These are phyloP conservation scores for Drepanosiphum platanoidis DNA, from an alignment of 2,888 invertebrate species.

Conservation along the genomic window DNA sequence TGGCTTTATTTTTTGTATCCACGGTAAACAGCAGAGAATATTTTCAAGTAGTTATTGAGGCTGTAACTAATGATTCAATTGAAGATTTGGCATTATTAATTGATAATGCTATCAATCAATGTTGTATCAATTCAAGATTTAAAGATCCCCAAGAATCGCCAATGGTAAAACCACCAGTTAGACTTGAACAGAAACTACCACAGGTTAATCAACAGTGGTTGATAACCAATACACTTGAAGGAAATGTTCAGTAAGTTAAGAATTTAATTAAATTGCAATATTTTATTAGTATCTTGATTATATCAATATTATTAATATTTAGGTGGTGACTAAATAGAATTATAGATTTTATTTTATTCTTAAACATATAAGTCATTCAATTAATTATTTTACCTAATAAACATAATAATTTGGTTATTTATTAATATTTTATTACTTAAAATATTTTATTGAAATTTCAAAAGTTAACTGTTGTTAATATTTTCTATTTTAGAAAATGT, in stretches of 20 bases:
- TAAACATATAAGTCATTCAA: too few species aligned
- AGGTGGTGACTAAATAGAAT: too few species aligned
- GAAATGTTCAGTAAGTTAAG: slow-evolving; percentile 40
- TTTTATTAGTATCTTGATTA: too few species aligned
- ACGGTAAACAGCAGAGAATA: not conserved
- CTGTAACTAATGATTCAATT: slow-evolving; percentile 5
- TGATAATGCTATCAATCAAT: slow-evolving; percentile 1
- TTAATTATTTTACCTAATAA: not conserved
- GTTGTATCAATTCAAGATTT: slow-evolving; percentile 7
- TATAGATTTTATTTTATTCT: not conserved
- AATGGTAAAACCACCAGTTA: not conserved
- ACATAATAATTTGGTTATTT: too few species aligned
- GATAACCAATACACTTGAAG: slow-evolving; percentile 5
- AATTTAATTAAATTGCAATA: not conserved
- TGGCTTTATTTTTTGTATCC: slow-evolving; percentile 52
- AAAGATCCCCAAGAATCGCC: not conserved
- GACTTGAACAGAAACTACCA: not conserved
- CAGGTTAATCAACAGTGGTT: not conserved
- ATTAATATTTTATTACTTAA: too few species aligned
- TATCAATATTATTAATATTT: too few species aligned
- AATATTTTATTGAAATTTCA: too few species aligned
- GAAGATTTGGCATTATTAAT: slow-evolving; percentile 36
- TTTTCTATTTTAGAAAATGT: too few species aligned
- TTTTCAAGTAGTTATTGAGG: slow-evolving; percentile 24
- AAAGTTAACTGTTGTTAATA: too few species aligned